Evolutionary conservation across 1,140 invertebrate genomes (phyloP).

Genomic region (Platyura marginata): DNA sequence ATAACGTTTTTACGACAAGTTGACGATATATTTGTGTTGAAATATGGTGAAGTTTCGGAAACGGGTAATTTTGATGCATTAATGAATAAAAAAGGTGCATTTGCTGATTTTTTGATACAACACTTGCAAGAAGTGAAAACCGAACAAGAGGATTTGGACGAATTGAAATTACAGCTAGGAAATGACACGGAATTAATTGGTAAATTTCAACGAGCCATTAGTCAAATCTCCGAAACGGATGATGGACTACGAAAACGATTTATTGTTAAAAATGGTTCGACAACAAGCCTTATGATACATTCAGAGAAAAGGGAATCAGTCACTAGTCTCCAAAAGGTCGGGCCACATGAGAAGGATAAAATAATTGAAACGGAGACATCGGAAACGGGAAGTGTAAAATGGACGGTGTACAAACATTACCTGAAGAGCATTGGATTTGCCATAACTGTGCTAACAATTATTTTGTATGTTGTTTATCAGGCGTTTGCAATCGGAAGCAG

Average conservation of each 20-base stretch:
- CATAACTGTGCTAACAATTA: conserved; percentile 51
- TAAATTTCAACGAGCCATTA: conserved; percentile 37
- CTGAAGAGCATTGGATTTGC: conserved; percentile 65
- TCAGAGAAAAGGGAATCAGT: neutral
- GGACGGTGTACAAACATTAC: conserved; percentile 77
- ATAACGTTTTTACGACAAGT: conserved; percentile 53
- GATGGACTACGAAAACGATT: no score
- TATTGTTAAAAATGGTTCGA: neutral
- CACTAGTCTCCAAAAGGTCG: neutral
- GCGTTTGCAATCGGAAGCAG: conserved; percentile 78
- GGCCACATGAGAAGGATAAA: conserved; percentile 30
- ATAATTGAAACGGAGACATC: conserved; percentile 76
- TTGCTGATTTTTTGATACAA: conserved; percentile 66
- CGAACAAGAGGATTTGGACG: conserved; percentile 19
- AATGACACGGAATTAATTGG: conserved; percentile 32
- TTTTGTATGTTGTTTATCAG: conserved; percentile 75
- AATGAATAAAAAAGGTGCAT: conserved; percentile 60
- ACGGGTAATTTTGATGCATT: conserved; percentile 67
- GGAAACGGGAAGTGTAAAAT: conserved; percentile 81
- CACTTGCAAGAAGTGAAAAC: conserved; percentile 53
- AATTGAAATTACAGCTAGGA: conserved; percentile 28
- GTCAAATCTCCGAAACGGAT: conserved; percentile 22
- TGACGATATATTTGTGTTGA: conserved; percentile 53
- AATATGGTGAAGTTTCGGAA: conserved; percentile 63
- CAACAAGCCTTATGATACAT: neutral